Evolutionary conservation across 2,113 vertebrate genomes (phyloP).

Genomic region (Harpagus bidentatus): DNA sequence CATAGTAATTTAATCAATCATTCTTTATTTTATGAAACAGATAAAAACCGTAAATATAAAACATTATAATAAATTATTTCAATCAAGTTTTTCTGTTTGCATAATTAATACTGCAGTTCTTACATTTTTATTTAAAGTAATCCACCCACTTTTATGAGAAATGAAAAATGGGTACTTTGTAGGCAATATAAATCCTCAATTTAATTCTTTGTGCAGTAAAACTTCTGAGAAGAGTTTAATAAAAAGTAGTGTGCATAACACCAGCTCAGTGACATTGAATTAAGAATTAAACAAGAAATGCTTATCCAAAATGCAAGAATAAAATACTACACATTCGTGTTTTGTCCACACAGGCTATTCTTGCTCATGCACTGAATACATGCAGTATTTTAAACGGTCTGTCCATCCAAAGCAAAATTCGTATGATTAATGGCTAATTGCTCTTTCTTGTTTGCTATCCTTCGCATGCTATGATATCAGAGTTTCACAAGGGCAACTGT

Average conservation of each 20-base stretch:
- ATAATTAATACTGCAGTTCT: not conserved
- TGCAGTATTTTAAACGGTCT: conserved; percentile 15
- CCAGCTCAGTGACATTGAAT: not conserved
- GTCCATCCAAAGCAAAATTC: conserved; percentile 33
- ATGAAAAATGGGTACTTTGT: not conserved
- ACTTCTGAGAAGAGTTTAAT: not conserved
- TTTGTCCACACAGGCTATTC: not conserved
- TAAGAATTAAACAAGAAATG: not conserved
- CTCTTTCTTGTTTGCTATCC: conserved; percentile 55
- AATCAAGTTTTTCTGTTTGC: not conserved
- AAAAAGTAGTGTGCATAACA: not conserved
- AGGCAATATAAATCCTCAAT: not conserved
- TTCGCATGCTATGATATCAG: conserved; percentile 41
- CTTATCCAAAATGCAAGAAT: not conserved
- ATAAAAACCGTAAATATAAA: not conserved
- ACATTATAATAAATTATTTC: not conserved
- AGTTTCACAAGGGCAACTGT: conserved; percentile 55
- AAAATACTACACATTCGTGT: not conserved
- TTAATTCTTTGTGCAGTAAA: not conserved
- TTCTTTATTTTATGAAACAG: not conserved
- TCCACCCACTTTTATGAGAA: not conserved
- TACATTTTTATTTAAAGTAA: not conserved
- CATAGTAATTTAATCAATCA: not conserved
- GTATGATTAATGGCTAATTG: conserved; percentile 60
- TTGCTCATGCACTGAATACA: not conserved